phyloP scores from a whole-genome alignment of 2,113 vertebrate species.

The Catagonus wagneri region DNA sequence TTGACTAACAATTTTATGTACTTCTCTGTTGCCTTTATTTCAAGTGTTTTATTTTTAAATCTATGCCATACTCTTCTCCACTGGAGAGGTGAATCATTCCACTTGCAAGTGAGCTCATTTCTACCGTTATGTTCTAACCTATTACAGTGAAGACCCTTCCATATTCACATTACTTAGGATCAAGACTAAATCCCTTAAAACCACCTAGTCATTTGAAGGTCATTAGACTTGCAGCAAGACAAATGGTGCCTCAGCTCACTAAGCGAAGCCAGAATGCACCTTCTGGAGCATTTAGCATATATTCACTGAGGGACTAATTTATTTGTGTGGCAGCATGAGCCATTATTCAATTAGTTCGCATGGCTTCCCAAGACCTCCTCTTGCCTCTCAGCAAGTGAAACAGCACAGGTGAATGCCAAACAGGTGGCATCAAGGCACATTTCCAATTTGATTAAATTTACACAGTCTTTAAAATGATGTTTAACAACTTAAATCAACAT shows the following conservation, averaged over 20 bases:
- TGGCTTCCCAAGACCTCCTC: neutral
- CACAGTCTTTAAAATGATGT: neutral
- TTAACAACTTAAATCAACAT: neutral
- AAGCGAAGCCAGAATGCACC: conserved; percentile 1
- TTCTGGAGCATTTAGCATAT: conserved; percentile 23
- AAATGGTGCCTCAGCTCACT: neutral
- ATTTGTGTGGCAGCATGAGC: neutral
- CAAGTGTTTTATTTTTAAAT: neutral
- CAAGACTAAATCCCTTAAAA: conserved; percentile 3
- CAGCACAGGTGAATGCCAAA: neutral
- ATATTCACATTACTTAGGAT: neutral
- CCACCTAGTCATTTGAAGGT: neutral
- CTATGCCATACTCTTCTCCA: neutral
- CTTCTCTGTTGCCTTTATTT: neutral
- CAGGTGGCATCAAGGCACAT: conserved; percentile 7
- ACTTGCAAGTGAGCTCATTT: neutral
- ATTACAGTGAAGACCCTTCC: neutral
- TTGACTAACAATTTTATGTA: neutral
- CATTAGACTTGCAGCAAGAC: neutral
- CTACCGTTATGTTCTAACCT: neutral
- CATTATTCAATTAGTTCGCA: neutral
- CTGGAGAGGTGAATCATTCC: neutral
- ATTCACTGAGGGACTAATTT: conserved; percentile 16
- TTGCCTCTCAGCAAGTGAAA: neutral
- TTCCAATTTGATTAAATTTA: conserved; percentile 32